Evolutionary conservation across 2,113 vertebrate genomes (phyloP).

Genomic region (Neopipo cinnamomea): DNA sequence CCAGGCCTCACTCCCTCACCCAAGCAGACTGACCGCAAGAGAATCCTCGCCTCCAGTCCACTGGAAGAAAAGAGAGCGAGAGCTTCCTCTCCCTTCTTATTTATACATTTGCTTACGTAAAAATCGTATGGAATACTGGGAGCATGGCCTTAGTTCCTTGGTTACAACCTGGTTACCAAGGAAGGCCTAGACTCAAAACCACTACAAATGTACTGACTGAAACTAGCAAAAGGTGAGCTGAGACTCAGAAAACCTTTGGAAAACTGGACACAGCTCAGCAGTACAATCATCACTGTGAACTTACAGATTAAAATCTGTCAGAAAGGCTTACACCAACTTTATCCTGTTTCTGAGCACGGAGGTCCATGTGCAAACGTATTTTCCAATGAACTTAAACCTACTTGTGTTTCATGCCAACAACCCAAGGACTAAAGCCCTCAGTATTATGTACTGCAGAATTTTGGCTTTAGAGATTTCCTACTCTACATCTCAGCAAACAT

Average conservation of each 20-base stretch:
- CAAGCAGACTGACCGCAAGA: too few relatives aligned
- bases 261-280: neutral
- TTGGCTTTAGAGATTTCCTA: neutral
- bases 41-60: too few relatives aligned
- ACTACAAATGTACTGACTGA: neutral
- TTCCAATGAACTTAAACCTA: neutral
- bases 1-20: too few relatives aligned
- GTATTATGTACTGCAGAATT: neutral
- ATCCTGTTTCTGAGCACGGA: neutral
- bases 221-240: neutral
- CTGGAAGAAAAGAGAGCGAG: too few relatives aligned
- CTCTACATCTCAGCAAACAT: neutral
- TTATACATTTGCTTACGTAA: too few relatives aligned
- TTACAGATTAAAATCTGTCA: neutral
- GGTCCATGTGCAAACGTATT: neutral
- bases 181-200: too few relatives aligned
- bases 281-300: neutral
- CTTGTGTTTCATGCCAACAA: neutral
- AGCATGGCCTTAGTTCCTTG: too few relatives aligned
- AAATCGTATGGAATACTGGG: too few relatives aligned
- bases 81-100: too few relatives aligned
- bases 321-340: neutral
- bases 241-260: neutral
- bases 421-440: neutral
- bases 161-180: too few relatives aligned